phyloP scores from a whole-genome alignment of 2,888 invertebrate genomes.

The Caenorhabditis sp. region DNA sequence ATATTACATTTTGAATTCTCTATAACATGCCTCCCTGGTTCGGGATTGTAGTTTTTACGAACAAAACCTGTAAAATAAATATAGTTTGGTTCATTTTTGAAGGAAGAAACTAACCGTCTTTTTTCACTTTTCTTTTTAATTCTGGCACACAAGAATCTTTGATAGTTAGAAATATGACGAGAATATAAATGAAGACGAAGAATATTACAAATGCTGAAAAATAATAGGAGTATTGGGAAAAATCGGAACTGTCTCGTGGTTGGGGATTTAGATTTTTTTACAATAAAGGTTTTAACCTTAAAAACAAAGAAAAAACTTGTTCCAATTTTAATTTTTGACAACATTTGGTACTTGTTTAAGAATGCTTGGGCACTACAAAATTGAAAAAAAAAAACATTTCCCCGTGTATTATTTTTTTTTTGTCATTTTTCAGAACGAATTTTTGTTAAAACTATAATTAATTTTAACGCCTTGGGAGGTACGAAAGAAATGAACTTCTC shows the following conservation, averaged over 20 bases:
- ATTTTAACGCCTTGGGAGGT: no score
- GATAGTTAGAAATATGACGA: constrained; percentile 24
- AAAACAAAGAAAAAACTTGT: no score
- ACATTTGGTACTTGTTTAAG: no score
- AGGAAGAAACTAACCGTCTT: neutral
- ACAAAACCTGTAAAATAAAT: constrained; percentile 10
- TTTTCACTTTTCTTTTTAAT: constrained; percentile 16
- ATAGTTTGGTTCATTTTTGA: neutral
- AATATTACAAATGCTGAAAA: constrained; percentile 28
- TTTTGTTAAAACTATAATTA: no score
- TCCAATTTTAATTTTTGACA: no score
- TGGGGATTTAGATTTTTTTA: no score
- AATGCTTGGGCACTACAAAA: no score
- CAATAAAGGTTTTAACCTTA: no score
- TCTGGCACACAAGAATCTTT: constrained; percentile 24
- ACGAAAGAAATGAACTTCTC: no score
- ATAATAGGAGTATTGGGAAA: neutral
- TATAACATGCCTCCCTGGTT: constrained; percentile 76
- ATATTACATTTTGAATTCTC: constrained; percentile 50
- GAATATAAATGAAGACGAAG: constrained; percentile 19
- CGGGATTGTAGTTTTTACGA: constrained; percentile 13
- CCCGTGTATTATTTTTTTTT: no score
- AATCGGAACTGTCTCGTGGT: neutral
- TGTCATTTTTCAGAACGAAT: no score
- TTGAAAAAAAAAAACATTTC: no score